Conservation (phyloP, 2,113 vertebrate genomes). For the Piaya cayana region DNA sequence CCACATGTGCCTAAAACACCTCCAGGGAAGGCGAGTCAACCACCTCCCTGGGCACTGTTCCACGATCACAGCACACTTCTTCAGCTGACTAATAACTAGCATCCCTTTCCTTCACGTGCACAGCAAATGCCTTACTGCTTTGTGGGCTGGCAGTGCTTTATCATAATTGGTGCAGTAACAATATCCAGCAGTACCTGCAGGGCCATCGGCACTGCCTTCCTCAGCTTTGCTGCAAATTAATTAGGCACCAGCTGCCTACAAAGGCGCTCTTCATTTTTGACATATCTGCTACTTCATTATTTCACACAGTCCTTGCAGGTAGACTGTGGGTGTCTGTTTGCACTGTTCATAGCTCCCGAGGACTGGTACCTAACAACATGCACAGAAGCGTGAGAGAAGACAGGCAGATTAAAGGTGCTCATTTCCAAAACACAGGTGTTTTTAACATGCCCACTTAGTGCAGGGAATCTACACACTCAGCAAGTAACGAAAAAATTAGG, state of each 20-base stretch:
- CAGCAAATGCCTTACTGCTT: not conserved
- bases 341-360: not conserved
- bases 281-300: not conserved
- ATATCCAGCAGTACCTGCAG: not conserved
- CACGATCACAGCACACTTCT: not conserved
- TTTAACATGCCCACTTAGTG: not conserved
- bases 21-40: too few relatives aligned
- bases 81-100: not conserved
- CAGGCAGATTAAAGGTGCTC: not conserved
- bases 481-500: not conserved
- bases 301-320: not conserved
- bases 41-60: too few relatives aligned
- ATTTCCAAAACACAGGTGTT: not conserved
- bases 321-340: not conserved
- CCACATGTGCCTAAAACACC: too few relatives aligned
- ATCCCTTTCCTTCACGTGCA: not conserved
- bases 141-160: not conserved
- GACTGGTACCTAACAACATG: not conserved
- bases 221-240: not conserved
- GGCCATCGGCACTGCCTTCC: not conserved
- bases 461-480: not conserved
- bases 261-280: not conserved
- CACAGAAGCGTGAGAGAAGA: not conserved
- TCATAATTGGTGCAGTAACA: not conserved
- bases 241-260: slow-evolving; percentile 1